Base-by-base conservation (phyloP, 2,113 vertebrate species). In the Cettia cetti region DNA sequence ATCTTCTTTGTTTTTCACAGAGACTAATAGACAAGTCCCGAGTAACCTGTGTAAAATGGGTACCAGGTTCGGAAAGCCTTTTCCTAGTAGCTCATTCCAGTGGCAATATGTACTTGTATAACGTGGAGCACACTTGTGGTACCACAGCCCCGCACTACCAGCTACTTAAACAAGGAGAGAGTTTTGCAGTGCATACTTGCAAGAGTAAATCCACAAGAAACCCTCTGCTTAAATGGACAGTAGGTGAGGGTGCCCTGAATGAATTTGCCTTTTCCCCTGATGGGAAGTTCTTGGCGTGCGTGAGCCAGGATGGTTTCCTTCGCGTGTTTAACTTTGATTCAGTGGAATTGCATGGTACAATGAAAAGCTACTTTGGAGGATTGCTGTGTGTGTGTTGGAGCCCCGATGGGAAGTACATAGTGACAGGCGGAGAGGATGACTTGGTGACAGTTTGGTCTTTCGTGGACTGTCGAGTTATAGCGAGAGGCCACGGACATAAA, bases 301-400 rank as follows among this genome's bases (percentile, higher is more conserved):
- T 99, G 71, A 99, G 99, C 97, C 99, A 99, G 97, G 99, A 99
- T 54, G 99, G 99, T 82, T 99, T 99, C 96, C 98, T 99, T 95
- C 99, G 99, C 1, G 99, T 99, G 54, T 99, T 99, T 95, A 99
- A 98, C 97, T 99, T 99, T 42, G 99, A 99, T 75, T 99, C 99
- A 0, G 99, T 99, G 75, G 99, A 99, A 97, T 98, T 99, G 92
- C 99, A 99, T 11, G 99, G 99, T 80, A 99, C 99, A 33, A 99
- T 99, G 99, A 99, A 99, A 98, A 99, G 99, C 98, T 99, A 99
- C 98, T 99, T 99, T 61, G 99, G 99, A 70, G 99, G 99, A 86
- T 98, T 99, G 88, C 98, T 99, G 8, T 99, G 99, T n/a, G 99
- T 99, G 85, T 99, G 99, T 98, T 99, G 99, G 99, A 99, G 99